These are phyloP conservation scores for Carduelis carduelis DNA, from an alignment of 2,797 vertebrate species.

Conservation along the genomic window DNA sequence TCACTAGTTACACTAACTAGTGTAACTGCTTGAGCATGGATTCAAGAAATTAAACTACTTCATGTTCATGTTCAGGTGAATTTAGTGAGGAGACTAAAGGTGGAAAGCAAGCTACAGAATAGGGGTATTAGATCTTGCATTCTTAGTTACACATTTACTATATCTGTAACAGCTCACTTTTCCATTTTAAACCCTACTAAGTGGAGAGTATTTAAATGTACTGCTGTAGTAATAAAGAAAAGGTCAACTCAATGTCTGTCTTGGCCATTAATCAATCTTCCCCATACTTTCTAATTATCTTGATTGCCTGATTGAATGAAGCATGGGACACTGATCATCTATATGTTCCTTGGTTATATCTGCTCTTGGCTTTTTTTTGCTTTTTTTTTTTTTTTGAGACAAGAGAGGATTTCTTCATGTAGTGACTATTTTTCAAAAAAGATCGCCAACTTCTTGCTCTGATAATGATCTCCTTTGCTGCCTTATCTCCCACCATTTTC, in stretches of 20 bases:
- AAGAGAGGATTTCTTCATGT: neutral
- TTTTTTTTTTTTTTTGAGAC: neutral
- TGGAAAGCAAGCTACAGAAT: neutral
- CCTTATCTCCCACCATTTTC: slow-evolving; percentile 2
- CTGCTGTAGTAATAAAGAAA: slow-evolving; percentile 55
- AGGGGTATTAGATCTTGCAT: neutral
- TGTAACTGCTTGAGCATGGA: neutral
- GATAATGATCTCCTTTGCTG: neutral
- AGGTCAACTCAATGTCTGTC: slow-evolving; percentile 64
- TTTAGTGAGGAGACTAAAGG: neutral
- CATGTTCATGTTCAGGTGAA: neutral
- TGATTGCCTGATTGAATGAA: slow-evolving; percentile 65
- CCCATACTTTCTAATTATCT: slow-evolving; percentile 62
- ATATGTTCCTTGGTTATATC: slow-evolving; percentile 6
- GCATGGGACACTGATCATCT: slow-evolving; percentile 48
- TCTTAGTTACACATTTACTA: slow-evolving; percentile 39
- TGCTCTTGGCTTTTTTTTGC: neutral
- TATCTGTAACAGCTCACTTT: slow-evolving; percentile 36
- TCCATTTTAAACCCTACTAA: slow-evolving; percentile 50
- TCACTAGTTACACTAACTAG: neutral
- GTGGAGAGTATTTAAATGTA: slow-evolving; percentile 53
- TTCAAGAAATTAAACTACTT: slow-evolving; percentile 15
- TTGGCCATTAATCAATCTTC: slow-evolving; percentile 68
- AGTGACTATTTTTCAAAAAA: neutral
- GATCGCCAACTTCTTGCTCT: neutral